Conservation (phyloP, 2,113 vertebrate genomes). For the Scophthalmus maximus region DNA sequence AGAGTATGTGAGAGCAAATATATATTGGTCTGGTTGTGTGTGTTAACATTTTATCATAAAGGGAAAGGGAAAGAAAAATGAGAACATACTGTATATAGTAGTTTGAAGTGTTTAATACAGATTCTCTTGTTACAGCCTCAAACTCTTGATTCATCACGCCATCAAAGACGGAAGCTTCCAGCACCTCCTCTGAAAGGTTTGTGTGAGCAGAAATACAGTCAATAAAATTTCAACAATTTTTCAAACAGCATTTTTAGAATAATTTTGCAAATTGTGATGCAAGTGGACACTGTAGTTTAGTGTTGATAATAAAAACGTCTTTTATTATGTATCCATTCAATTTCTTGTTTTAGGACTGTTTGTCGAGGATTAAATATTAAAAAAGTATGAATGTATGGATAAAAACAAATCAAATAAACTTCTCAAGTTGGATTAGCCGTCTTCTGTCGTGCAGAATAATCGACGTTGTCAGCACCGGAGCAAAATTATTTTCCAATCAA, state of each 20-base stretch:
- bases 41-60: not conserved
- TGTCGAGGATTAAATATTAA: too few species aligned
- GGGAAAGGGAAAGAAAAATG: not conserved
- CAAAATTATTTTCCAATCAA: not conserved
- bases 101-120: not conserved
- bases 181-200: slow-evolving; percentile 92
- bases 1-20: not conserved
- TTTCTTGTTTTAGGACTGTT: too few species aligned
- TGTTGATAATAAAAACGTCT: too few species aligned
- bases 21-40: too few species aligned
- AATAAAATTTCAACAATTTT: not conserved
- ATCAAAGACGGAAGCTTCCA: slow-evolving; percentile 95
- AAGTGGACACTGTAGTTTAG: not conserved
- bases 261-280: not conserved
- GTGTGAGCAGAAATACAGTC: too few species aligned
- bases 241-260: not conserved
- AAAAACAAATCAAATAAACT: too few species aligned
- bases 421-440: too few species aligned
- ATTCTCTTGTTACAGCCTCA: slow-evolving; percentile 84
- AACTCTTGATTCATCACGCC: slow-evolving; percentile 94
- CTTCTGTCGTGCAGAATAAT: too few species aligned
- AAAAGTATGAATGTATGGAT: too few species aligned
- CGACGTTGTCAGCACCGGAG: too few species aligned
- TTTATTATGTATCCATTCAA: too few species aligned
- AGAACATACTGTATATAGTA: not conserved